Evolutionary conservation across 2,888 invertebrate genomes (phyloP), one percentile per base, ranked within the genome.

Genomic region (Panzeria rudis): DNA sequence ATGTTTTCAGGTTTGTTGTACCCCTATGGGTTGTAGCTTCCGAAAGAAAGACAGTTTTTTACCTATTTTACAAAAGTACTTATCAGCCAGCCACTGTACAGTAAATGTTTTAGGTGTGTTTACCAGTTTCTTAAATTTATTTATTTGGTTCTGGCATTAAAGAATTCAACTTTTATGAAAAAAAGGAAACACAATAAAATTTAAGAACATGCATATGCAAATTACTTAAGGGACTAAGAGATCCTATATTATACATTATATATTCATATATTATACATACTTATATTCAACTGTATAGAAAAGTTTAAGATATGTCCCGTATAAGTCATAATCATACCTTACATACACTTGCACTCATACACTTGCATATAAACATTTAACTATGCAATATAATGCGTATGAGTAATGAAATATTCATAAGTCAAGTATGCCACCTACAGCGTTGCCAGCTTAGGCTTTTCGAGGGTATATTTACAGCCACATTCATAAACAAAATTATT

Each of bases 221-320:
- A 82, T 76, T 71, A 62, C 82, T 71, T 76, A 50, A 76, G 76
- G 64, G 76, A 76, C 62, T 23, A 47, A 25, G 7, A 50, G 47
- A 62, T 61, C 38, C 50, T 35, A n/a, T n/a, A 50, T 38, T 13
- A 38, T 25, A 17, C 6, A 44, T 71, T 13, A 44, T 15, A 8
- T 32, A 59, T 4, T 5, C 15, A 68, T 15, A 20, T 13, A 32
- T 47, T 41, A 41, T 1, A 20, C 11, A 25, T 29, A 29, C n/a
- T n/a, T 29, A 29, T 29, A 29, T 25, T 15, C 4, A 54, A 25
- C 20, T 23, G 23, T 4, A 23, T 50, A n/a, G 13, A 38, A 38
- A 20, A 8, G 13, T n/a, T 47, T 17, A 7, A 47, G 17, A 17
- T 4, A 47, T 17, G n/a, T 44, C 15, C 5, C 9, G 5, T n/a